Conservation (phyloP, 2,113 vertebrate species). For the Axis porcinus region DNA sequence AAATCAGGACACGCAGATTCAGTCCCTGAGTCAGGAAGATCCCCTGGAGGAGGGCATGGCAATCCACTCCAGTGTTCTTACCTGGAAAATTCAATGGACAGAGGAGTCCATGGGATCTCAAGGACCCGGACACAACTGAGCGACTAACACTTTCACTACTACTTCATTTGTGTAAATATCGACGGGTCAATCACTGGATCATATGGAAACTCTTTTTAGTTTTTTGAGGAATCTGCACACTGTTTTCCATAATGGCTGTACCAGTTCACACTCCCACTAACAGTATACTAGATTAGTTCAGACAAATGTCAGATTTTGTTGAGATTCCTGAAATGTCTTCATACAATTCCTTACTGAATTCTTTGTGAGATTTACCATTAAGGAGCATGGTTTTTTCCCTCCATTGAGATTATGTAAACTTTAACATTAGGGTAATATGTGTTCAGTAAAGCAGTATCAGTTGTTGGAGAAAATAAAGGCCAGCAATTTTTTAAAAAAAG, state of each 20-base stretch:
- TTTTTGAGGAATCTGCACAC: neutral
- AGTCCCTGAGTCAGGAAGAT: neutral
- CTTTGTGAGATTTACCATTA: neutral
- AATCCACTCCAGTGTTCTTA: neutral
- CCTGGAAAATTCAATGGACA: neutral
- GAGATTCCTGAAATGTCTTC: neutral
- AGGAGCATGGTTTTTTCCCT: neutral
- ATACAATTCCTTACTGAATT: neutral
- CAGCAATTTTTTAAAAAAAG: neutral
- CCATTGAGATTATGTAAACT: neutral
- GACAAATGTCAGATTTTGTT: neutral
- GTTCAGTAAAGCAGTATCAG: neutral
- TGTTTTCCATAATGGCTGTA: neutral
- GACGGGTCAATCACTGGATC: neutral
- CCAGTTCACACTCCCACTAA: neutral
- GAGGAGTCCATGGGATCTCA: neutral
- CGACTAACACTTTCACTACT: neutral
- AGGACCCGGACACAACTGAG: accelerated
- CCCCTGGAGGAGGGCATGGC: neutral
- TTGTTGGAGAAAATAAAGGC: neutral
- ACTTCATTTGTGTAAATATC: neutral
- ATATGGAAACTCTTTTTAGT: neutral
- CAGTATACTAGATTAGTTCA: neutral
- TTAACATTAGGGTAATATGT: neutral
- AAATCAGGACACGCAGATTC: neutral